Conservation (phyloP, 2,888 invertebrate genomes). For the Helleia helle region DNA sequence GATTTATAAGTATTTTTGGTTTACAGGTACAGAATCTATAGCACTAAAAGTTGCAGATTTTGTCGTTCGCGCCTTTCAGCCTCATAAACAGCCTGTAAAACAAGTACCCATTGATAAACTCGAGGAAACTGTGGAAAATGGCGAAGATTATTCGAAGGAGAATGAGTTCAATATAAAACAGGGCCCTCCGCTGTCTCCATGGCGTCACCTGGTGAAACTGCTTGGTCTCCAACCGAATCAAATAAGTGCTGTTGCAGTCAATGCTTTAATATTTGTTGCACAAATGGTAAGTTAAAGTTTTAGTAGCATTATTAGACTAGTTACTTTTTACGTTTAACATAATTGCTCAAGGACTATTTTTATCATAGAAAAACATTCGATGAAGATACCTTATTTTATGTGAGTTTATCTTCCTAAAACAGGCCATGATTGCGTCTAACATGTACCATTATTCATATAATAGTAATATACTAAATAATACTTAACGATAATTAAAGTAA, state of each 20-base stretch:
- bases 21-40: constrained; percentile 59
- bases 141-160: constrained; percentile 30
- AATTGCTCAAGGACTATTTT: no score
- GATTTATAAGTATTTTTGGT: no score
- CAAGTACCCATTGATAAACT: constrained; percentile 26
- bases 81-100: constrained; percentile 28
- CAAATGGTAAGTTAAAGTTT: constrained; percentile 79
- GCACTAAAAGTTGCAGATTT: constrained; percentile 63
- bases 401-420: no score
- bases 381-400: no score
- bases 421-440: no score
- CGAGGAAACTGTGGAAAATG: constrained; percentile 25
- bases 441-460: no score
- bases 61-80: constrained; percentile 57
- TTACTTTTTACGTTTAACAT: no score
- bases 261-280: constrained; percentile 87
- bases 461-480: no score
- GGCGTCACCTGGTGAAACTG: constrained; percentile 74
- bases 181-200: constrained; percentile 57
- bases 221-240: constrained; percentile 85
- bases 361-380: no score
- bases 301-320: no score
- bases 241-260: constrained; percentile 86
- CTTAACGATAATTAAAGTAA: no score
- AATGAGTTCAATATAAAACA: constrained; percentile 48